Evolutionary conservation across 1,140 invertebrate species (phyloP), one percentile per base, ranked within the genome.

Genomic region (Drosophila miranda): DNA sequence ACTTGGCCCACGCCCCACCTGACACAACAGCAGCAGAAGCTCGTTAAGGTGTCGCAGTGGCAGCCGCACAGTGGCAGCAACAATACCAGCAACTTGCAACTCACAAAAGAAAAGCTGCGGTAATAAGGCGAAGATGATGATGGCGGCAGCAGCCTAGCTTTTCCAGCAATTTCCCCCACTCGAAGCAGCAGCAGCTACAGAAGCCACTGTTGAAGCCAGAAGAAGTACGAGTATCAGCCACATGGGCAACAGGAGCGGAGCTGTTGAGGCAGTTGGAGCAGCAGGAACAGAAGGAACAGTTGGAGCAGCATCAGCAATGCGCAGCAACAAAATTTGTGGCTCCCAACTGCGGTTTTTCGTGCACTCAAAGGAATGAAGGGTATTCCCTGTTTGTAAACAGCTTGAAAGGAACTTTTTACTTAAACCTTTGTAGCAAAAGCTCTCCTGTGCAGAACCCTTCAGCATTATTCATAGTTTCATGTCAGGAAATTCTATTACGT

Each of bases 81-180:
- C 70, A 64, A 34, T 46, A 55, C 23, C 44, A 57, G 57, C 11
- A 30, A 28, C 34, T 50, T 34, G 43, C 41, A 45, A 19, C 34
- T 61, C 72, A 72, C 78, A 76, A 79, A 79, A 51, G 68, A 49
- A 62, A 46, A 51, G 64, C 58, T 72, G 76, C 52, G 75, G 57
- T 79, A 79, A 83, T 84, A 84, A 83, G 79, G 72, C 66, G 82
- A 76, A 73, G 78, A 76, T 74, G 75, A 57, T 57, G 59, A 78
- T 63, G 67, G 51, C 49, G 58, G 28, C 57, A 61, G 16, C 73
- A 64, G 50, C 54, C 44, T 30, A 63, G 44, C 62, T 48, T 49
- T 38, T 34, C 26, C 34, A 54, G 50, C 28, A 21, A 67, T 48
- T 67, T 68, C 41, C 50, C 28, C 46, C 55, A 34, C 42, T 54